These are phyloP conservation scores for Ceryle rudis DNA, from an alignment of 2,797 vertebrate species.

Conservation along the genomic window DNA sequence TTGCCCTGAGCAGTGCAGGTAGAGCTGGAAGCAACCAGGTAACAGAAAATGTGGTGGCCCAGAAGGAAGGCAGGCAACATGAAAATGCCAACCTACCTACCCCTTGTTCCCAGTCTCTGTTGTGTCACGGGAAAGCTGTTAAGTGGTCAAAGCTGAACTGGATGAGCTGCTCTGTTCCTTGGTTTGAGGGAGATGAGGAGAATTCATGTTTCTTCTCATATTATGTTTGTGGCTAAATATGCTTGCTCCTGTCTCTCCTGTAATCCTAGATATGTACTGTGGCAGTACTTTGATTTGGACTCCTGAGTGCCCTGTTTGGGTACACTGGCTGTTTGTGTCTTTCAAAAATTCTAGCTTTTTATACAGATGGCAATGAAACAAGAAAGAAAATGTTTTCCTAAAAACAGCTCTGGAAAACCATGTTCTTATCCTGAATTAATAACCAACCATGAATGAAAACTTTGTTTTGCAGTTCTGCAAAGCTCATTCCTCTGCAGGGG, in stretches of 20 bases:
- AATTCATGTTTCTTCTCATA: background rate
- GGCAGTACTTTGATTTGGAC: background rate
- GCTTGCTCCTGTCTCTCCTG: background rate
- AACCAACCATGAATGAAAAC: background rate
- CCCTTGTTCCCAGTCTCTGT: background rate
- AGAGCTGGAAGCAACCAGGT: background rate
- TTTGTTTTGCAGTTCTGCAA: background rate
- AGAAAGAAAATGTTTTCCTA: background rate
- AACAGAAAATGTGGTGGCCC: background rate
- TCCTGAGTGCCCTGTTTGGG: background rate
- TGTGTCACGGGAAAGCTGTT: background rate
- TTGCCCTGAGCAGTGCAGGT: no score
- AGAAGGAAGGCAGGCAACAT: accelerated
- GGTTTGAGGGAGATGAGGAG: background rate
- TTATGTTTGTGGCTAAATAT: background rate
- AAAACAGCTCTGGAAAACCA: background rate
- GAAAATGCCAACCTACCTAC: background rate
- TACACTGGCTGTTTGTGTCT: background rate
- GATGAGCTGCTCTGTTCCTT: background rate
- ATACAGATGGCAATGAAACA: background rate
- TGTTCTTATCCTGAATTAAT: background rate
- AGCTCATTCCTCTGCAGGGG: background rate
- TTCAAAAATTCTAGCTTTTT: background rate
- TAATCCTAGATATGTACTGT: background rate
- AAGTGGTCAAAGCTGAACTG: background rate